Conservation (phyloP, 2,113 vertebrate genomes). For the Butorides virescens region DNA sequence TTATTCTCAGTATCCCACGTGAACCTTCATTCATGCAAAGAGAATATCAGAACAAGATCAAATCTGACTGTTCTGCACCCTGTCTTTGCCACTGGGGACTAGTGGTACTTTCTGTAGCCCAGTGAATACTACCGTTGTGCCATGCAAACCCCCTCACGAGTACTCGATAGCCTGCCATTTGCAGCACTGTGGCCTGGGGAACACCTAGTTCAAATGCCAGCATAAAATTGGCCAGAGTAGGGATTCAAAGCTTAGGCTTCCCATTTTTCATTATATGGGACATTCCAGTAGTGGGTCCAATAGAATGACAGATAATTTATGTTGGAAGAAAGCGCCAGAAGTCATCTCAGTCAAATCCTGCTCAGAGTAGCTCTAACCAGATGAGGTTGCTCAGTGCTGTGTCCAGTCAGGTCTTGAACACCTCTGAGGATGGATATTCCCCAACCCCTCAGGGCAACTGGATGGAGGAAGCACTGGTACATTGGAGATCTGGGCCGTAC, state of each 20-base stretch:
- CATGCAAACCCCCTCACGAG: fast-evolving
- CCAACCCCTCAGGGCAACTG: neutral
- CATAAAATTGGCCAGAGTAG: neutral
- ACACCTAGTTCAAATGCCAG: neutral
- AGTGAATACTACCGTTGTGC: neutral
- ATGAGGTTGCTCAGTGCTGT: neutral
- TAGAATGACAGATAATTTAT: neutral
- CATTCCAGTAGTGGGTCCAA: neutral
- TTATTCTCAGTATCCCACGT: neutral
- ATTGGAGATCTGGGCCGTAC: neutral
- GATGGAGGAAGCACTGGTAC: neutral
- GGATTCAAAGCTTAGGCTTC: neutral
- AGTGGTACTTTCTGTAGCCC: neutral
- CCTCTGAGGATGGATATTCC: neutral
- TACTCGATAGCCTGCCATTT: neutral
- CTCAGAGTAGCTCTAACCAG: neutral
- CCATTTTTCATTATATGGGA: neutral
- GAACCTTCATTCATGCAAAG: neutral
- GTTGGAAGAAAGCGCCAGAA: neutral
- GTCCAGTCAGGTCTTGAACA: neutral
- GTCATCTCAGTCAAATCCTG: neutral
- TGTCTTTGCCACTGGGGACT: neutral
- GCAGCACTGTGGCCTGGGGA: neutral
- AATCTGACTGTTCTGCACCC: neutral
- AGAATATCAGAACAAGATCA: neutral